Evolutionary conservation across 1,140 invertebrate genomes (phyloP).

Genomic region (Hyphantria cunea): DNA sequence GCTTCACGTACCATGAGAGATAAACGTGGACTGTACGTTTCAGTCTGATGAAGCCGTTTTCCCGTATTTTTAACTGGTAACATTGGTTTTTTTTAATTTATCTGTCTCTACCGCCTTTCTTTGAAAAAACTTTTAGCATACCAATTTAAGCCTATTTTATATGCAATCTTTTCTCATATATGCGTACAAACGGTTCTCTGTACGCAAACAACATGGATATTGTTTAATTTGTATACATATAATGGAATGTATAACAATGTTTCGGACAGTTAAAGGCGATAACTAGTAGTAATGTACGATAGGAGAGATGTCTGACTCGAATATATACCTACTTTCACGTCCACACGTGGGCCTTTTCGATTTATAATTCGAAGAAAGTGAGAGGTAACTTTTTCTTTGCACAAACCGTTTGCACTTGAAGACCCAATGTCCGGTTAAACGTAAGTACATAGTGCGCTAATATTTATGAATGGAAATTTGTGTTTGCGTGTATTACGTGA

Average conservation of each 20-base stretch:
- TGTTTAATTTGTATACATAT: constrained; percentile 49
- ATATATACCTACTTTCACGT: constrained; percentile 64
- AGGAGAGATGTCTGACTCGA: constrained; percentile 40
- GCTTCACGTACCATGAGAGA: no score
- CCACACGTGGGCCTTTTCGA: constrained; percentile 52
- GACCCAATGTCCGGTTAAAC: constrained; percentile 5
- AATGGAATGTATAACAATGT: constrained; percentile 47
- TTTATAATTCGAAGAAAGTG: constrained; percentile 66
- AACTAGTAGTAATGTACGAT: constrained; percentile 39
- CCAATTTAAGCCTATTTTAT: neutral
- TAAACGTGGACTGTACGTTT: no score
- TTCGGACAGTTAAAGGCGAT: constrained; percentile 40
- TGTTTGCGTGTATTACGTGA: constrained; percentile 4
- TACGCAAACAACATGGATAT: no score
- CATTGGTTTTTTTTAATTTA: no score
- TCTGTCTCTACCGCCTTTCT: no score
- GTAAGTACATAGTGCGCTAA: constrained; percentile 17
- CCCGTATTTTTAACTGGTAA: no score
- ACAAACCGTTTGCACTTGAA: constrained; percentile 54
- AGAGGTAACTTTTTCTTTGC: constrained; percentile 72
- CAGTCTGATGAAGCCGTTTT: no score
- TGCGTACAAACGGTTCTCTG: neutral
- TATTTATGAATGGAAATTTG: constrained; percentile 15
- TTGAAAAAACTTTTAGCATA: neutral
- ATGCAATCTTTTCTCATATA: neutral